Conservation (phyloP, 1,140 invertebrate species). For the Musca vetustissima region DNA sequence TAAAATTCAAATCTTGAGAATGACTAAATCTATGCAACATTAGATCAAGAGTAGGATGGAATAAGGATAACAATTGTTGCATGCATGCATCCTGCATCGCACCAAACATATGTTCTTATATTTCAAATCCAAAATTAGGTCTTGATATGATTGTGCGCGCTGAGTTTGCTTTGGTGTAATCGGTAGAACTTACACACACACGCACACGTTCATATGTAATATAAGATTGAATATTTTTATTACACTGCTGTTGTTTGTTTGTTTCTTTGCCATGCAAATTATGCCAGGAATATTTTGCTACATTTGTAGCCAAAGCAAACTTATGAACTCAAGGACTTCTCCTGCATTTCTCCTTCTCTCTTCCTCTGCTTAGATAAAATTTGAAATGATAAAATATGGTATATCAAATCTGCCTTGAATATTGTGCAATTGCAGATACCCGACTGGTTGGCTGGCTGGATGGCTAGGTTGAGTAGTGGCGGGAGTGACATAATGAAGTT, state of each 20-base stretch:
- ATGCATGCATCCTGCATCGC: background rate
- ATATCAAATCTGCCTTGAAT: background rate
- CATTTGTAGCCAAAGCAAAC: background rate
- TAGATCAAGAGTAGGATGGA: background rate
- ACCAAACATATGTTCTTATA: too few species aligned
- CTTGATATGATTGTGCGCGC: background rate
- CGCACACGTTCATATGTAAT: too few species aligned
- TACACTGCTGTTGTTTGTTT: background rate
- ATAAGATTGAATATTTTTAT: slow-evolving; percentile 17
- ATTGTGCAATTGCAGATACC: background rate
- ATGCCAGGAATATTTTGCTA: slow-evolving; percentile 4
- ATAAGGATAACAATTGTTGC: slow-evolving; percentile 20
- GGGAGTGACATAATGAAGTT: slow-evolving; percentile 10
- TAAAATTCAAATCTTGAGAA: background rate
- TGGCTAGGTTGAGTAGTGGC: background rate
- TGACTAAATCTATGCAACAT: slow-evolving; percentile 1
- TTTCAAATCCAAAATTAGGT: background rate
- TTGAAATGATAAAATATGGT: background rate
- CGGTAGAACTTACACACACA: background rate
- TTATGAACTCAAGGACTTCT: background rate
- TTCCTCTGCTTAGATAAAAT: too few species aligned
- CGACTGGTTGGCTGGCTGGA: background rate
- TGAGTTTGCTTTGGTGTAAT: background rate
- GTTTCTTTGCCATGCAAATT: slow-evolving; percentile 10
- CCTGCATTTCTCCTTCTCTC: background rate